These are phyloP conservation scores for Diorhabda carinulata DNA, from an alignment of 1,140 invertebrate species.

Conservation along the genomic window DNA sequence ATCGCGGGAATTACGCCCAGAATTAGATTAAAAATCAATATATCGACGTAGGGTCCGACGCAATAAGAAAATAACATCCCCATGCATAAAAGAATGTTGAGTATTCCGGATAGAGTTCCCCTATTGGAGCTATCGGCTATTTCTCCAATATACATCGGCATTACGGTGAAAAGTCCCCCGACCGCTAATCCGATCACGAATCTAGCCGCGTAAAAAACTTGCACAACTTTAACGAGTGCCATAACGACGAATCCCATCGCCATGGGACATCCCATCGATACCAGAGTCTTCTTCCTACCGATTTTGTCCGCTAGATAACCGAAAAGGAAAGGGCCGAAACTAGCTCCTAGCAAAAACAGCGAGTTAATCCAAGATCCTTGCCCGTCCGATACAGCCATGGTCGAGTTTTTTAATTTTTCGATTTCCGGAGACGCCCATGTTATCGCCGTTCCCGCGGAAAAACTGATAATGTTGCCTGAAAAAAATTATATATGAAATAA, in stretches of 20 bases:
- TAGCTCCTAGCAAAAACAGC: conserved; percentile 73
- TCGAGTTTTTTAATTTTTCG: conserved; percentile 37
- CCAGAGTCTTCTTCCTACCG: conserved; percentile 49
- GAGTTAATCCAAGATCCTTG: conserved; percentile 40
- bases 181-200: conserved; percentile 48
- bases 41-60: conserved; percentile 57
- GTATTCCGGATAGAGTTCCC: conserved; percentile 30
- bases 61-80: conserved; percentile 49
- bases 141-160: conserved; percentile 53
- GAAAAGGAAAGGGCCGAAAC: conserved; percentile 46
- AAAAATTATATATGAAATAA: background rate
- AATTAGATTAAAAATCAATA: conserved; percentile 52
- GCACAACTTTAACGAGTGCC: conserved; percentile 64
- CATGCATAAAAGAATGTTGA: conserved; percentile 36
- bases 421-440: conserved; percentile 68
- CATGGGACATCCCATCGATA: conserved; percentile 45
- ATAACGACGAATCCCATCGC: conserved; percentile 24
- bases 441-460: conserved; percentile 59
- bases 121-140: conserved; percentile 45
- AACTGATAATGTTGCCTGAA: conserved; percentile 60
- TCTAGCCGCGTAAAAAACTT: conserved; percentile 59
- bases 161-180: conserved; percentile 50
- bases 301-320: conserved; percentile 46
- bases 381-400: conserved; percentile 11
- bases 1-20: conserved; percentile 49